These are phyloP conservation scores for Casuarius casuarius DNA, from an alignment of 2,113 vertebrate species.

Conservation along the genomic window DNA sequence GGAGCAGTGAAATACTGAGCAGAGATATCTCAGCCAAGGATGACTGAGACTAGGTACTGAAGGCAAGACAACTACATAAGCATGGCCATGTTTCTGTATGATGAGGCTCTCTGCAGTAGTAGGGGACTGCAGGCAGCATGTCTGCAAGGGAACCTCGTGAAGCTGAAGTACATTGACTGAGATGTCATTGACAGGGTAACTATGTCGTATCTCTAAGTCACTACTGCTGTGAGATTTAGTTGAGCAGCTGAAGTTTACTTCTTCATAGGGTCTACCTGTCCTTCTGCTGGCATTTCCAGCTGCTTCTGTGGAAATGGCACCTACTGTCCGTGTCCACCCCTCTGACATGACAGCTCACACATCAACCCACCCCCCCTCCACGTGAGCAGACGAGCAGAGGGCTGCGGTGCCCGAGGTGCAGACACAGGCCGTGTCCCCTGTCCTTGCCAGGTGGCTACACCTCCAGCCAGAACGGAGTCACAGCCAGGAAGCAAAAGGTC, in stretches of 20 bases:
- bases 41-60: neutral
- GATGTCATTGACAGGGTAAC: neutral
- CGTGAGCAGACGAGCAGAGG: fast-evolving
- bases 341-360: neutral
- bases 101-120: neutral
- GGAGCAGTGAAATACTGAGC: neutral
- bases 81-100: neutral
- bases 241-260: neutral
- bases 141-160: neutral
- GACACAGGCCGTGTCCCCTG: neutral
- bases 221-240: neutral
- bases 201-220: neutral
- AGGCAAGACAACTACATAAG: neutral
- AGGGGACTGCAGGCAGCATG: neutral
- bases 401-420: neutral
- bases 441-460: fast-evolving
- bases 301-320: neutral
- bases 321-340: fast-evolving
- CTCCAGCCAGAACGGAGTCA: neutral
- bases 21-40: neutral
- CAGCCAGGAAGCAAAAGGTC: neutral
- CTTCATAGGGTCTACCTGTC: neutral
- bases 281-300: neutral
- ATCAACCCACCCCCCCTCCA: fast-evolving
- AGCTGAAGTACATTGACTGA: neutral